Evolutionary conservation across 1,140 invertebrate genomes (phyloP).

Genomic region (Bombyx mandarina): DNA sequence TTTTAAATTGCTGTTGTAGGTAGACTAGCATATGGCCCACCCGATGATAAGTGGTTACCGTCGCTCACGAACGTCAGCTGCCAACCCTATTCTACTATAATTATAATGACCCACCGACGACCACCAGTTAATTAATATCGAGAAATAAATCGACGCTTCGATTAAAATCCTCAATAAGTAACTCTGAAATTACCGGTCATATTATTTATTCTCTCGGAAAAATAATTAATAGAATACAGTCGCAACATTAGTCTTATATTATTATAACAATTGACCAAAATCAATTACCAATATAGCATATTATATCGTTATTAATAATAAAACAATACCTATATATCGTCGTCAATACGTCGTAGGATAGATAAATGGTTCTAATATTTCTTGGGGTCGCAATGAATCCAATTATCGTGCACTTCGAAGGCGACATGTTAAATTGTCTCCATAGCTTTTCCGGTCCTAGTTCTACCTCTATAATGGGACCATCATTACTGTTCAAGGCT

Average conservation of each 20-base stretch:
- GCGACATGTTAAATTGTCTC: constrained; percentile 38
- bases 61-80: too few relatives aligned
- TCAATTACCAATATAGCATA: background rate
- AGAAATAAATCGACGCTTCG: too few relatives aligned
- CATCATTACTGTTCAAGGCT: constrained; percentile 11
- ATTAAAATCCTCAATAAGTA: too few relatives aligned
- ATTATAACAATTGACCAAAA: constrained; percentile 3
- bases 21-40: too few relatives aligned
- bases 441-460: constrained; percentile 20
- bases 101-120: too few relatives aligned
- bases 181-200: too few relatives aligned
- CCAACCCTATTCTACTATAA: too few relatives aligned
- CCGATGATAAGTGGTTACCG: too few relatives aligned
- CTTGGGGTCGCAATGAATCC: constrained; percentile 39
- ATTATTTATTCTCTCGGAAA: too few relatives aligned
- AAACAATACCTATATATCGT: constrained; percentile 23
- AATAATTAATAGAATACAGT: background rate
- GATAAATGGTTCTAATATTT: constrained; percentile 43
- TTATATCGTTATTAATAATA: constrained; percentile 15
- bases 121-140: too few relatives aligned
- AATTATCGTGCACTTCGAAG: constrained; percentile 28
- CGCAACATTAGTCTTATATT: background rate
- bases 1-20: too few relatives aligned
- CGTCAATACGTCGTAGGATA: constrained; percentile 35
- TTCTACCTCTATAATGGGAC: constrained; percentile 14